Conservation (phyloP, 2,888 invertebrate species). For the Neoscelio sp. region DNA sequence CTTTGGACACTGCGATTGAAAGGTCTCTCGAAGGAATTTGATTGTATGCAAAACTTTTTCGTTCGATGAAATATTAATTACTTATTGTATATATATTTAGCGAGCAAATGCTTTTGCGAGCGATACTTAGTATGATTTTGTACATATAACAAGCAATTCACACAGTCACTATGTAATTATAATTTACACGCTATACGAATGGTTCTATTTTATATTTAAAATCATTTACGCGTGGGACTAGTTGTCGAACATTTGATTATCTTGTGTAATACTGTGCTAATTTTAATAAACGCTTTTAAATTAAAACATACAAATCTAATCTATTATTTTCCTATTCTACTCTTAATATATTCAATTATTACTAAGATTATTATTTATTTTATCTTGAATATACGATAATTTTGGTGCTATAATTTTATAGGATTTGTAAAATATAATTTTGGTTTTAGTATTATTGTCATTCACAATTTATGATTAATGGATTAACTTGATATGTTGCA, state of each 20-base stretch:
- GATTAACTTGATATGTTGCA: too few relatives aligned
- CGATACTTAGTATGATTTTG: slow-evolving; percentile 35
- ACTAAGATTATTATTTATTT: background rate
- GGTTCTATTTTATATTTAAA: slow-evolving; percentile 42
- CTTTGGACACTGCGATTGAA: too few relatives aligned
- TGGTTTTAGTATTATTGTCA: too few relatives aligned
- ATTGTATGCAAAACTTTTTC: too few relatives aligned
- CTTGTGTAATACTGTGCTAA: slow-evolving; percentile 74
- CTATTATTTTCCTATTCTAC: too few relatives aligned
- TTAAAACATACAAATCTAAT: slow-evolving; percentile 45
- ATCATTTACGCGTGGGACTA: slow-evolving; percentile 51
- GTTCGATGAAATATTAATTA: slow-evolving; percentile 1
- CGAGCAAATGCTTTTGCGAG: slow-evolving; percentile 14
- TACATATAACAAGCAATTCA: slow-evolving; percentile 18
- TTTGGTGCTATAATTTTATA: too few relatives aligned
- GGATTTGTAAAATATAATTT: too few relatives aligned
- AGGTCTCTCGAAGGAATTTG: too few relatives aligned
- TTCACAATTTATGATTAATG: too few relatives aligned
- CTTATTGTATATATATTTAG: slow-evolving; percentile 23
- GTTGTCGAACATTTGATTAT: slow-evolving; percentile 71
- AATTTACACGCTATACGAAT: slow-evolving; percentile 44
- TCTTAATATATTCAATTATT: too few relatives aligned
- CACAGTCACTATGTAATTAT: slow-evolving; percentile 64
- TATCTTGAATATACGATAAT: too few relatives aligned
- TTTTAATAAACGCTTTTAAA: slow-evolving; percentile 78